Percentiles rank a stretch among this genome's conserved stretches.
phyloP scores from a whole-genome alignment of 2,888 invertebrate genomes.

The Lasioglossum malachurum region DNA sequence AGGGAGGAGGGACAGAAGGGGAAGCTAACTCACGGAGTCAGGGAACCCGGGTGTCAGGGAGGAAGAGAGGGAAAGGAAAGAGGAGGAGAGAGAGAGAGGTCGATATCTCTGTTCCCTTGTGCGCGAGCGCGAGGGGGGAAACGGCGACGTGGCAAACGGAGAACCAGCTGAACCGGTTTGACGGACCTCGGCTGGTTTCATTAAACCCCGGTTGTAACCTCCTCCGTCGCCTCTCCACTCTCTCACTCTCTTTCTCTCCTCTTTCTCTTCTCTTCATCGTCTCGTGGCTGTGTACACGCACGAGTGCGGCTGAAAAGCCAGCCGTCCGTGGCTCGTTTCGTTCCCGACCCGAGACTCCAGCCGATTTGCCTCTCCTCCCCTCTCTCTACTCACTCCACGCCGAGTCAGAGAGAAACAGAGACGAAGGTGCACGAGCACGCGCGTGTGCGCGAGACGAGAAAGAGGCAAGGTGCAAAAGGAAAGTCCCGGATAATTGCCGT shows the following conservation, averaged over 20 bases:
- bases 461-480: slow-evolving; percentile 69
- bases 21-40: slow-evolving; percentile 28
- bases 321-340: slow-evolving; percentile 61
- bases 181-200: slow-evolving; percentile 80
- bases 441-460: neutral
- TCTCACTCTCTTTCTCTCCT: slow-evolving; percentile 16
- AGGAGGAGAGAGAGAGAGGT: slow-evolving; percentile 41
- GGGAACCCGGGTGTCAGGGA: slow-evolving; percentile 13
- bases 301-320: slow-evolving; percentile 66
- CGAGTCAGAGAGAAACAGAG: neutral
- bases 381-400: neutral
- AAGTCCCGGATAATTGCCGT: slow-evolving; percentile 73
- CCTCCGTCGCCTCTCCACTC: slow-evolving; percentile 61
- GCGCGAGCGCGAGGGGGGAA: slow-evolving; percentile 12
- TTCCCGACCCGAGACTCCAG: slow-evolving; percentile 44
- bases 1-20: slow-evolving; percentile 20
- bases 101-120: slow-evolving; percentile 56
- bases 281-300: slow-evolving; percentile 61
- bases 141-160: slow-evolving; percentile 60
- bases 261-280: slow-evolving; percentile 55
- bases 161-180: slow-evolving; percentile 81
- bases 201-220: slow-evolving; percentile 81
- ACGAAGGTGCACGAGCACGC: neutral
- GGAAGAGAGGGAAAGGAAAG: slow-evolving; percentile 43
- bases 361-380: slow-evolving; percentile 43